These are phyloP conservation scores for Saiga tatarica DNA, from an alignment of 2,113 vertebrate genomes.

Conservation along the genomic window DNA sequence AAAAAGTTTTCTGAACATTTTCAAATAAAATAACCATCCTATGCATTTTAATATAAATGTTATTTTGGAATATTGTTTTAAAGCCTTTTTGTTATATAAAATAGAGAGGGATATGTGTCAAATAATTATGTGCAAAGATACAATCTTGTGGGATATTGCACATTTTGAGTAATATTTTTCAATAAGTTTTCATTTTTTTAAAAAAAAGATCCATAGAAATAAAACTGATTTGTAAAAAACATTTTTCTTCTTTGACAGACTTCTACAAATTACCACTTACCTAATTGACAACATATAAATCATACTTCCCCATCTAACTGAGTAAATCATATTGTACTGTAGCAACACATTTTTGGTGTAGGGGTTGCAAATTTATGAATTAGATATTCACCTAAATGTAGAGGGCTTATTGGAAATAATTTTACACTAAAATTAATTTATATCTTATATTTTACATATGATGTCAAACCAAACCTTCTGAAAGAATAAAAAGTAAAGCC, in stretches of 20 bases:
- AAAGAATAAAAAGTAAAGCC: not conserved
- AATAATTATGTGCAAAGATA: not conserved
- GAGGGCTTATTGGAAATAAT: not conserved
- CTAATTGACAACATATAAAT: not conserved
- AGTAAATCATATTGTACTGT: not conserved
- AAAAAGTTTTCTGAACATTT: not conserved
- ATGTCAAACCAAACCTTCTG: not conserved
- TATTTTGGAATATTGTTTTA: not conserved
- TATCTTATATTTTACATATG: not conserved
- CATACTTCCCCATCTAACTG: not conserved
- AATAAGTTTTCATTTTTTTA: not conserved
- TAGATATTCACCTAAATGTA: not conserved
- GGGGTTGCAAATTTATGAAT: not conserved
- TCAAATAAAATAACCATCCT: not conserved
- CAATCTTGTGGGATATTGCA: not conserved
- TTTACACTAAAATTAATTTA: not conserved
- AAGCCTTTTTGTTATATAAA: not conserved
- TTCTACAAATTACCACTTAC: not conserved
- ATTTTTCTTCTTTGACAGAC: not conserved
- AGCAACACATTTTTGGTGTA: not conserved
- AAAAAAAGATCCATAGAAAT: not conserved
- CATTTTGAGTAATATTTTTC: not conserved
- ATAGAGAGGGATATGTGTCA: not conserved
- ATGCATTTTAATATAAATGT: not conserved
- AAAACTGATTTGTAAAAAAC: conserved; percentile 38